Conservation (phyloP, 2,797 vertebrate species). For the Orestias chungarensis region DNA sequence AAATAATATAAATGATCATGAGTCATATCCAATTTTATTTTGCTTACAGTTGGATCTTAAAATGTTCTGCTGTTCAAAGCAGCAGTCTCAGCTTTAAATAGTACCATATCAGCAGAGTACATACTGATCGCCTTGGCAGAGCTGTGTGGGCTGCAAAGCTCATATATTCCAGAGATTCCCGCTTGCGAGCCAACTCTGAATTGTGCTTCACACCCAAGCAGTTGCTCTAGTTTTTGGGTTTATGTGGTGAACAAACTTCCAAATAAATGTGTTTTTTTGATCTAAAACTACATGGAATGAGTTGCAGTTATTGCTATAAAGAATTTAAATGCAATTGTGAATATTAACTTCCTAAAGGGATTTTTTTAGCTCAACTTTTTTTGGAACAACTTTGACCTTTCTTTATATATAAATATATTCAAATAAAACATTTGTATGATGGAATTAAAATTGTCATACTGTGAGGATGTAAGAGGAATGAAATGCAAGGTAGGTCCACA, state of each 20-base stretch:
- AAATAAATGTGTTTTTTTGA: conserved; percentile 14
- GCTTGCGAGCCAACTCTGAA: conserved; percentile 40
- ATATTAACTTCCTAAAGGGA: neutral
- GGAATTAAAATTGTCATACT: no score
- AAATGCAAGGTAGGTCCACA: no score
- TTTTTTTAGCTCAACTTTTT: neutral
- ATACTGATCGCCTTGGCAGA: conserved; percentile 45
- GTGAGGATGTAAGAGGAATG: no score
- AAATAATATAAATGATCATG: neutral
- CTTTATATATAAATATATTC: no score
- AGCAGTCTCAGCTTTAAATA: conserved; percentile 43
- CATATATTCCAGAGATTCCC: conserved; percentile 58
- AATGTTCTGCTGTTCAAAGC: conserved; percentile 21
- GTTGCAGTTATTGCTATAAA: conserved; percentile 10
- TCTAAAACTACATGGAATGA: neutral
- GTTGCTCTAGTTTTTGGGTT: conserved; percentile 21
- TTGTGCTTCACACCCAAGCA: conserved; percentile 35
- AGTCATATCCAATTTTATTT: conserved; percentile 20
- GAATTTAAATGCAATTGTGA: conserved; percentile 5
- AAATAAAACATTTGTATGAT: no score
- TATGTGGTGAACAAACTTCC: conserved; percentile 35
- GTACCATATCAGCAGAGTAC: conserved; percentile 41
- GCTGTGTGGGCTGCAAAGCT: conserved; percentile 63
- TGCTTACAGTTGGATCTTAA: conserved; percentile 10
- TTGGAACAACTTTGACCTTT: neutral